These are phyloP conservation scores for Mastigias papua DNA, from an alignment of 30 jellyfish, hydroid and myxozoan species.

Conservation along the genomic window DNA sequence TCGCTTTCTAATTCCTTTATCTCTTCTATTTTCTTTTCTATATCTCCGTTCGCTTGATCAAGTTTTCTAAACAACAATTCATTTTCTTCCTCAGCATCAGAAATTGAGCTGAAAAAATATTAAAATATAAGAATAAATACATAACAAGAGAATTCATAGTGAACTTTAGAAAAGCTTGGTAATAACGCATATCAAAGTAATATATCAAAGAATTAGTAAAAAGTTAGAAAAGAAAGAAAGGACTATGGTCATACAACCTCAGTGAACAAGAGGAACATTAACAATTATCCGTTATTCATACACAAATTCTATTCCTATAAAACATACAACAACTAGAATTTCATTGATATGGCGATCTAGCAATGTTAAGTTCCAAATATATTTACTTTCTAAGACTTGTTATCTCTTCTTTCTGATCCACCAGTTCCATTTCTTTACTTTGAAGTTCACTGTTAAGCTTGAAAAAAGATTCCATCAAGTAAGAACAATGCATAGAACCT, in stretches of 20 bases:
- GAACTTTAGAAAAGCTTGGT: too few species aligned
- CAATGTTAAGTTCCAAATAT: background rate
- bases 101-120: background rate
- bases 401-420: background rate
- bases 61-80: conserved; percentile 23
- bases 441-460: conserved; percentile 2
- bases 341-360: too few species aligned
- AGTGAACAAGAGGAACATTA: too few species aligned
- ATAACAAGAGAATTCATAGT: too few species aligned
- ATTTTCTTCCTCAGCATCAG: background rate
- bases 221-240: too few species aligned
- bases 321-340: too few species aligned
- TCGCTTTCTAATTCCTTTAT: conserved; percentile 15
- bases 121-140: too few species aligned
- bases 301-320: too few species aligned
- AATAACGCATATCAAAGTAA: too few species aligned
- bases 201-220: too few species aligned
- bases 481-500: background rate
- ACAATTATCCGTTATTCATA: too few species aligned
- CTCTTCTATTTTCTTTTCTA: conserved; percentile 13
- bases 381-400: conserved; percentile 8
- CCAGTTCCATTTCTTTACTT: background rate
- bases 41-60: background rate
- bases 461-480: background rate
- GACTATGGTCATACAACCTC: too few species aligned